phyloP scores from a whole-genome alignment of 1,140 invertebrate species.

The Vanessa tameamea region DNA sequence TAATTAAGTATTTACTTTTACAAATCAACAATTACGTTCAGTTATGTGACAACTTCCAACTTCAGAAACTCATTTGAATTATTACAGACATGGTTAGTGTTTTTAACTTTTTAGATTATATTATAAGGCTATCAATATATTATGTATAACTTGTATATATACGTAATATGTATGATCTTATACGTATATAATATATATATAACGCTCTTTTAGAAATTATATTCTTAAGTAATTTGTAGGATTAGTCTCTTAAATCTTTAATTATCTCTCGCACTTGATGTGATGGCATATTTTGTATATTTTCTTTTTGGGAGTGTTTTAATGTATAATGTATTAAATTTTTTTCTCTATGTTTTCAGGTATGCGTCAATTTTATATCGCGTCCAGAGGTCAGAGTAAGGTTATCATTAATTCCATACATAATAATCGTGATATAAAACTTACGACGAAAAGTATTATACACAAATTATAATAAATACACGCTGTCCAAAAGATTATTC shows the following conservation, averaged over 20 bases:
- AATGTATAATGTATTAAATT: neutral
- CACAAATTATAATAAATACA: too few relatives aligned
- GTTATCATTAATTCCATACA: neutral
- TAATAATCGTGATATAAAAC: too few relatives aligned
- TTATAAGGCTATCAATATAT: too few relatives aligned
- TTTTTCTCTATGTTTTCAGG: neutral
- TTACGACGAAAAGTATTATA: too few relatives aligned
- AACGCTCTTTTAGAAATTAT: neutral
- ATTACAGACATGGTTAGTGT: neutral
- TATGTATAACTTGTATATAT: too few relatives aligned
- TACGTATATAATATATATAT: too few relatives aligned
- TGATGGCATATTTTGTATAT: slow-evolving; percentile 12
- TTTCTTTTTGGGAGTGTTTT: neutral
- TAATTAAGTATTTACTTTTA: too few relatives aligned
- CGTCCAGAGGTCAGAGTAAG: neutral
- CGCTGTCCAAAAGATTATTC: too few relatives aligned
- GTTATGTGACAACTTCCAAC: too few relatives aligned
- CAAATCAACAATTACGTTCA: too few relatives aligned
- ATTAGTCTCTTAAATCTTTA: neutral
- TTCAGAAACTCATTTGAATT: too few relatives aligned
- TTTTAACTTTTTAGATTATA: neutral
- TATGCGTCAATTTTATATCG: neutral
- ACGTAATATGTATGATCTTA: neutral
- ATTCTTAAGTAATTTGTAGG: neutral
- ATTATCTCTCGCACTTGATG: slow-evolving; percentile 8